Percentiles rank a stretch among this genome's conserved stretches.
phyloP scores from a whole-genome alignment of 2,113 vertebrate species.

The Platichthys stellatus region DNA sequence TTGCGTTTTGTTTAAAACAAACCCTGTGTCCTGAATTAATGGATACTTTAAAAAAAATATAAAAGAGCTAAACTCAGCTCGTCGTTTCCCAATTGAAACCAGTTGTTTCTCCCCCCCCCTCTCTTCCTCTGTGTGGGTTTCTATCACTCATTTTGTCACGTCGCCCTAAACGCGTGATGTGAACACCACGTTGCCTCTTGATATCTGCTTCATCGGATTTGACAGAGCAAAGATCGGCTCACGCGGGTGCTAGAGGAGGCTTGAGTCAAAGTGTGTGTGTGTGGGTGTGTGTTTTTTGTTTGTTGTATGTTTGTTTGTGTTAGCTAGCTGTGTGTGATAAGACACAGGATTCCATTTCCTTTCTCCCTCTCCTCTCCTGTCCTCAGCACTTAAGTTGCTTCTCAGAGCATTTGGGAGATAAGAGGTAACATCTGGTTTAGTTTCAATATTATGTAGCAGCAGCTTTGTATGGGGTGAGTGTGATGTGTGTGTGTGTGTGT shows the following conservation, averaged over 20 bases:
- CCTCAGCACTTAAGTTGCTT: conserved; percentile 87
- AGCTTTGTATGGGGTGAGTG: conserved; percentile 85
- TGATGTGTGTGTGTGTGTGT: conserved; percentile 34
- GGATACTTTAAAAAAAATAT: not conserved
- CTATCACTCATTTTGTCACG: conserved; percentile 69
- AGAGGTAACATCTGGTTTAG: conserved; percentile 95
- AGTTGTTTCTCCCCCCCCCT: conserved; percentile 54
- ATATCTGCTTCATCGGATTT: conserved; percentile 70
- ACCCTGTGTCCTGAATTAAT: conserved; percentile 58
- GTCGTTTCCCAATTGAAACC: conserved; percentile 67
- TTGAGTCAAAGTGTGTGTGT: conserved; percentile 31
- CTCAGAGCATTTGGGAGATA: conserved; percentile 87
- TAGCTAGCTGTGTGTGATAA: conserved; percentile 44
- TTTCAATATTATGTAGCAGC: conserved; percentile 85
- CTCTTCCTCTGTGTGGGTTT: conserved; percentile 45
- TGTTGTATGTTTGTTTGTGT: conserved; percentile 53
- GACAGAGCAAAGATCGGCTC: conserved; percentile 45
- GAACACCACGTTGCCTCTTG: conserved; percentile 55
- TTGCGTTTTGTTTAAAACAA: conserved; percentile 63
- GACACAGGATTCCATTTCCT: conserved; percentile 56
- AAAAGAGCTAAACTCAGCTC: not conserved
- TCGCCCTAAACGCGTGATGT: conserved; percentile 50
- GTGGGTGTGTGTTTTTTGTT: conserved; percentile 25
- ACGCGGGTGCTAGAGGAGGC: conserved; percentile 30
- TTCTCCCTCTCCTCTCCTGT: conserved; percentile 82